Conservation (phyloP, 2,113 vertebrate species). For the Eulemur macaco region DNA sequence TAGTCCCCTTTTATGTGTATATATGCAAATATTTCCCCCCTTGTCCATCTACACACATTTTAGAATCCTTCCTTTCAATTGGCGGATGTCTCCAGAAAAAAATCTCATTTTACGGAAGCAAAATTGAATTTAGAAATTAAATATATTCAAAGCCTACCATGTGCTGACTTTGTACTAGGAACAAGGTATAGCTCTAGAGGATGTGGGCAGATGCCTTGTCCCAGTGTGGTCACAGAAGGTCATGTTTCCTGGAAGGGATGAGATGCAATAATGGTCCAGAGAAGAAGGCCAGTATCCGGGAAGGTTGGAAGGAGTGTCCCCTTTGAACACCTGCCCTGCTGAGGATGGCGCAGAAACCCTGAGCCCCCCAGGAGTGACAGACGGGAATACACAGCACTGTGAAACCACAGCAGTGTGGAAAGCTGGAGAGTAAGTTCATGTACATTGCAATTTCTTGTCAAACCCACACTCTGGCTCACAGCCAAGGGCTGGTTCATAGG, state of each 20-base stretch:
- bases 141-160: neutral
- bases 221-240: neutral
- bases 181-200: neutral
- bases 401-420: neutral
- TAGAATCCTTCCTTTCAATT: neutral
- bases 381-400: too few species aligned
- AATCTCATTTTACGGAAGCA: neutral
- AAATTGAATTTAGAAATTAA: neutral
- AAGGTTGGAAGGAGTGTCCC: too few species aligned
- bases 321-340: too few species aligned
- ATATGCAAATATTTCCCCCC: neutral
- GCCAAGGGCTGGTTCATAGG: neutral
- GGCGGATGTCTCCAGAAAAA: neutral
- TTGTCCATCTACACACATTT: neutral
- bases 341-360: neutral
- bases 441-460: neutral
- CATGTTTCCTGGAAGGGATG: neutral
- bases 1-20: neutral
- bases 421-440: rapidly evolving
- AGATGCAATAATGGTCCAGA: neutral
- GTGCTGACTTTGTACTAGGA: neutral
- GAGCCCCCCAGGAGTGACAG: neutral
- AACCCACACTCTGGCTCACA: neutral
- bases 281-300: neutral
- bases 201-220: neutral